Evolutionary conservation across 2,113 vertebrate genomes (phyloP).

Genomic region (Corynorhinus townsendii): DNA sequence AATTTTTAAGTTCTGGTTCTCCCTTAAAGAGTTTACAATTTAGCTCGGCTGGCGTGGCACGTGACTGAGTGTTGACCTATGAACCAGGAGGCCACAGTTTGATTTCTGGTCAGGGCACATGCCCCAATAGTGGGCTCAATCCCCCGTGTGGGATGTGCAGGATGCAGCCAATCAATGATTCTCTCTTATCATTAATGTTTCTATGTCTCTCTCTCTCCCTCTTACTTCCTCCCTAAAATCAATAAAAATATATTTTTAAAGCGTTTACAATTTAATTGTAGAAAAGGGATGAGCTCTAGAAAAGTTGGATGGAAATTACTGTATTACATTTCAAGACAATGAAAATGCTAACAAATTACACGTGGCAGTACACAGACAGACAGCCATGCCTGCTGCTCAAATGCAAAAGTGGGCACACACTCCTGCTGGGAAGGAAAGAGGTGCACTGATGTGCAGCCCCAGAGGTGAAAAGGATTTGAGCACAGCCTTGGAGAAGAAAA

Average conservation of each 20-base stretch:
- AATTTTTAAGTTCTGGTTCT: slow-evolving; percentile 4
- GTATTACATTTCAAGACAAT: neutral
- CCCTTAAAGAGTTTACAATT: neutral
- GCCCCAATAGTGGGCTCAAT: too few species aligned
- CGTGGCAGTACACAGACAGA: neutral
- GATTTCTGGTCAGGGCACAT: too few species aligned
- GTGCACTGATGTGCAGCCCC: neutral
- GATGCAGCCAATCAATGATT: too few species aligned
- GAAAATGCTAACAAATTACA: neutral
- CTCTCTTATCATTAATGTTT: too few species aligned
- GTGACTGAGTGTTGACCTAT: too few species aligned
- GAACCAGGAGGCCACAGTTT: too few species aligned
- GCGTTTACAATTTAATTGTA: slow-evolving; percentile 1
- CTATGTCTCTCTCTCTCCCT: too few species aligned
- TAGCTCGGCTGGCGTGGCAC: too few species aligned
- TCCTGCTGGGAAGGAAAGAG: neutral
- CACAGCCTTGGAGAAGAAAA: neutral
- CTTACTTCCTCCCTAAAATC: too few species aligned
- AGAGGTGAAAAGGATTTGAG: neutral
- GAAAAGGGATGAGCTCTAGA: neutral
- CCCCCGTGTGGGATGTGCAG: too few species aligned
- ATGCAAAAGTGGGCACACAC: neutral
- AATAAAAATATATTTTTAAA: too few species aligned
- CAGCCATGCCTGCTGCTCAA: neutral
- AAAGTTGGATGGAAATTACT: slow-evolving; percentile 12